Percentiles rank a stretch among this genome's conserved stretches.
Conservation (phyloP, 2,797 vertebrate genomes). For the Spinus pinus region DNA sequence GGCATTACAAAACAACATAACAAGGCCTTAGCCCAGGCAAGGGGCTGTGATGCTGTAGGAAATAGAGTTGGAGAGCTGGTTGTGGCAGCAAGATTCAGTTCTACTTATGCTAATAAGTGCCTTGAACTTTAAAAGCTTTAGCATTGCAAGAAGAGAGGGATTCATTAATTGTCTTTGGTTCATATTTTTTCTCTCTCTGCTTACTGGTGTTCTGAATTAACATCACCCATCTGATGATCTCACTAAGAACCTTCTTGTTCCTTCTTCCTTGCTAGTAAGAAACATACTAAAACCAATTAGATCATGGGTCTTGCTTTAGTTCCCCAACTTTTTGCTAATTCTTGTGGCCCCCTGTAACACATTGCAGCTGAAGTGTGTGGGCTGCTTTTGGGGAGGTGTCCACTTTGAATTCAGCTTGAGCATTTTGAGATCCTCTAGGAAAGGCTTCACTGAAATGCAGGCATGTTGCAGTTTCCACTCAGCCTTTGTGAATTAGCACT, state of each 20-base stretch:
- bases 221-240: background rate
- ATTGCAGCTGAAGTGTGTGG: background rate
- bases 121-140: background rate
- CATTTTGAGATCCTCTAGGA: background rate
- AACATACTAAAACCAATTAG: background rate
- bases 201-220: background rate
- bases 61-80: background rate
- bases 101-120: background rate
- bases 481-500: background rate
- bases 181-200: background rate
- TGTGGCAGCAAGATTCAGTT: background rate
- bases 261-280: background rate
- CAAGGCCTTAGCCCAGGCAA: background rate
- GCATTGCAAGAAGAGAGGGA: background rate
- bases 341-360: background rate
- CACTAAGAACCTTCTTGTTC: background rate
- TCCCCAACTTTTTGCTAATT: background rate
- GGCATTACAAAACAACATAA: background rate
- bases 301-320: background rate
- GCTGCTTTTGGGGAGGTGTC: background rate
- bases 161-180: background rate
- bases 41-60: background rate
- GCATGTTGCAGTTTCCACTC: background rate
- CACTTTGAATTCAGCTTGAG: background rate
- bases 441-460: constrained; percentile 18